A percentile compares a stretch with the other conserved stretches of the same genome.
Conservation (phyloP, 2,113 vertebrate genomes). For the Clarias macrocephalus region DNA sequence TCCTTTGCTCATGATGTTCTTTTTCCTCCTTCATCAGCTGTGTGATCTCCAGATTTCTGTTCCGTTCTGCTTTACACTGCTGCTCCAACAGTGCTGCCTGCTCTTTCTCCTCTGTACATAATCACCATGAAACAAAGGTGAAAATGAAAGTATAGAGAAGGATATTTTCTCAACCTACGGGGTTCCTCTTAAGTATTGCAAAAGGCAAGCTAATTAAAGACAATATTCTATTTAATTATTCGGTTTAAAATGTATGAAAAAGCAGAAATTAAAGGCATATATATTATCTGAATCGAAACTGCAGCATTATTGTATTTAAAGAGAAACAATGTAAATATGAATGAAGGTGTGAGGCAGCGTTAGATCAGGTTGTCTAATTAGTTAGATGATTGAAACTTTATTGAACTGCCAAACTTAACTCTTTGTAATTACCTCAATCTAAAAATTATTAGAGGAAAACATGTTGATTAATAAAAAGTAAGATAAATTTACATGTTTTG, state of each 20-base stretch:
- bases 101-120: conserved; percentile 43
- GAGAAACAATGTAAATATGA: neutral
- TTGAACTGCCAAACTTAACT: too few relatives aligned
- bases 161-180: neutral
- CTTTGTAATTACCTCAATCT: too few relatives aligned
- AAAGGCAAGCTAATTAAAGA: too few relatives aligned
- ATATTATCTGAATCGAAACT: neutral
- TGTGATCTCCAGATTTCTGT: conserved; percentile 36
- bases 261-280: too few relatives aligned
- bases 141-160: neutral
- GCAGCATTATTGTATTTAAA: neutral
- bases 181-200: neutral
- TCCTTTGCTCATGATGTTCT: conserved; percentile 32
- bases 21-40: conserved; percentile 37
- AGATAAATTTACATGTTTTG: too few relatives aligned
- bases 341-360: neutral
- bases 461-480: too few relatives aligned
- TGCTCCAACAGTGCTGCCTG: conserved; percentile 40
- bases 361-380: too few relatives aligned
- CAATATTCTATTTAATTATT: neutral
- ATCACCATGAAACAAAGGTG: neutral
- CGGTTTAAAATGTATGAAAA: neutral
- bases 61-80: conserved; percentile 39
- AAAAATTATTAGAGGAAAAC: too few relatives aligned
- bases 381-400: too few relatives aligned